Evolutionary conservation across 2,888 invertebrate species (phyloP), one percentile per base, ranked within the genome.

Genomic region (Psococerastis gibbosa): DNA sequence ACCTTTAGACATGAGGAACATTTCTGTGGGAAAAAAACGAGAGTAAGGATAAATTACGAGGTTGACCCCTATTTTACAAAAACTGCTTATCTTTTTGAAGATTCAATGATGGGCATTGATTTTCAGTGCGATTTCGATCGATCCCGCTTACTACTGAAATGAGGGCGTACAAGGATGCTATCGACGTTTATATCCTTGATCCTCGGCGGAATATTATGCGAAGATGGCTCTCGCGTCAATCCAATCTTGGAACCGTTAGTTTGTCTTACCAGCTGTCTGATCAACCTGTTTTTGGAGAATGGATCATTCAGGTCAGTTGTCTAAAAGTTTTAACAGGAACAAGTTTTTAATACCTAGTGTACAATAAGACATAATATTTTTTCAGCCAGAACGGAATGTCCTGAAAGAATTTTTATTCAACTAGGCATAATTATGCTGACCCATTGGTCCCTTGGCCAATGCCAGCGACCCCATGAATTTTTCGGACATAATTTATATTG

Each of bases 91-190:
- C 31, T 23, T n/a, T 41, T 27, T 16, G 16, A n/a, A n/a, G n/a
- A n/a, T n/a, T n/a, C n/a, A n/a, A n/a, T n/a, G n/a, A n/a, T n/a
- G n/a, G n/a, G n/a, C n/a, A n/a, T n/a, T n/a, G n/a, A 32, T 54
- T 63, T 68, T 13, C 69, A 70, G 84, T 92, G 1, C 71, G 77
- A 45, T 91, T 95, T 61, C 75, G 95, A 32, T 78, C 87, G 5
- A 82, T 95, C 51, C 94, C 94, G 0, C 87, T 95, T 54, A 82
- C 84, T 55, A 89, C 89, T 0, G 88, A 91, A 56, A 64, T 95
- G 50, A 84, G 82, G 60, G 84, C 92, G 0, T 89, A 85, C 58
- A 81, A 85, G 50, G 82, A 83, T 57, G 82, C 91, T 15, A 75
- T 95, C 42, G 91, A 94, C 59, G 83, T 94, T 1, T 92, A 76